phyloP scores from a whole-genome alignment of 2,113 vertebrate species.

The Lepus timidus region DNA sequence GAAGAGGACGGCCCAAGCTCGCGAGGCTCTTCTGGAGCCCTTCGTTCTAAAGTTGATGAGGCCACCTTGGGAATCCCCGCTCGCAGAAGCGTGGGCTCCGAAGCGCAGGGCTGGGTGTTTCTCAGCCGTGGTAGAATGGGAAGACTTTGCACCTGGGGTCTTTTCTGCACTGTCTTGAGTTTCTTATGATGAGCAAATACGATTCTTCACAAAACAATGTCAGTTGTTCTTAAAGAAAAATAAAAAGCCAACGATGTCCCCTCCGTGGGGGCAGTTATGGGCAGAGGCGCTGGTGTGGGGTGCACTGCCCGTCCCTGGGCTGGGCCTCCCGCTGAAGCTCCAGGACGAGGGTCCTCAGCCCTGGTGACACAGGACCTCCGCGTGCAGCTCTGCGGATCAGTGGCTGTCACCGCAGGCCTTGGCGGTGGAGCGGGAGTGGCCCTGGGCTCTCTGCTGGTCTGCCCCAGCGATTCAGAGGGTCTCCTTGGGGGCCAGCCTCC shows the following conservation, averaged over 20 bases:
- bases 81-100: not conserved
- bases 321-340: not conserved
- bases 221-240: not conserved
- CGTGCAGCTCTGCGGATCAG: too few relatives aligned
- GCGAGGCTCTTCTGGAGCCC: not conserved
- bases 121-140: too few relatives aligned
- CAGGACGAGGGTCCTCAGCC: not conserved
- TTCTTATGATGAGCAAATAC: not conserved
- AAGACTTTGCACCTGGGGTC: not conserved
- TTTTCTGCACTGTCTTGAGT: conserved; percentile 9
- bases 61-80: not conserved
- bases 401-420: too few relatives aligned
- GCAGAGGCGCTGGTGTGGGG: too few relatives aligned
- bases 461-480: not conserved
- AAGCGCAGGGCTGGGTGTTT: not conserved
- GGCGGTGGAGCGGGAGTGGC: too few relatives aligned
- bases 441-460: too few relatives aligned
- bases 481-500: not conserved
- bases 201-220: not conserved
- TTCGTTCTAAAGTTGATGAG: too few relatives aligned
- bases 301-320: too few relatives aligned
- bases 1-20: not conserved
- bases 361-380: too few relatives aligned
- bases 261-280: too few relatives aligned
- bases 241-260: not conserved